phyloP scores from a whole-genome alignment of 2,888 invertebrate species.

The Tetragnatha montana region DNA sequence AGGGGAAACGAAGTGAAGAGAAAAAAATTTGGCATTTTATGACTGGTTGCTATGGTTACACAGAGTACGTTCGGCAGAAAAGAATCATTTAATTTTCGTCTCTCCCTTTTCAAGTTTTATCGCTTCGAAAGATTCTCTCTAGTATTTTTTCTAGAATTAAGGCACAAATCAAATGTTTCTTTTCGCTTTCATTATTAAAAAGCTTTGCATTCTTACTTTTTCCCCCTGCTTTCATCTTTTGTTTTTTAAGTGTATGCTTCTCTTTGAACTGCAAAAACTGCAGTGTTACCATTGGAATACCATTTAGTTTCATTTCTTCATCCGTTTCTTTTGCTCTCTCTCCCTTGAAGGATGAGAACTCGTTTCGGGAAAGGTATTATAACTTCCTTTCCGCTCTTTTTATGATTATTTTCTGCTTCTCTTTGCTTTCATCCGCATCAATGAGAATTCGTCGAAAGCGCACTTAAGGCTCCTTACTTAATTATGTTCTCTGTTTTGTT shows the following conservation, averaged over 20 bases:
- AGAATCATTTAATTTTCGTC: slow-evolving; percentile 53
- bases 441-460: neutral
- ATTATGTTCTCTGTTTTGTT: neutral
- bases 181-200: slow-evolving; percentile 31
- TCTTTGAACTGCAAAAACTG: neutral
- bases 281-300: neutral
- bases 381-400: neutral
- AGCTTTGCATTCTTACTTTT: slow-evolving; percentile 27
- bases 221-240: neutral
- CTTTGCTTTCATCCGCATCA: neutral
- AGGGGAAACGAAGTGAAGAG: neutral
- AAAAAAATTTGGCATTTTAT: slow-evolving; percentile 32
- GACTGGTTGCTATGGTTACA: slow-evolving; percentile 33
- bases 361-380: neutral
- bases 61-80: slow-evolving; percentile 30
- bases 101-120: slow-evolving; percentile 52
- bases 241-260: neutral
- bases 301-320: neutral
- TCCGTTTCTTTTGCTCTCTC: neutral
- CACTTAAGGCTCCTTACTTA: neutral
- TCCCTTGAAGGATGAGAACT: neutral
- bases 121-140: slow-evolving; percentile 22
- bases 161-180: slow-evolving; percentile 46
- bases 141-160: slow-evolving; percentile 37
- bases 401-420: neutral